phyloP scores from a whole-genome alignment of 2,797 vertebrate genomes.

The Sciurus vulgaris region DNA sequence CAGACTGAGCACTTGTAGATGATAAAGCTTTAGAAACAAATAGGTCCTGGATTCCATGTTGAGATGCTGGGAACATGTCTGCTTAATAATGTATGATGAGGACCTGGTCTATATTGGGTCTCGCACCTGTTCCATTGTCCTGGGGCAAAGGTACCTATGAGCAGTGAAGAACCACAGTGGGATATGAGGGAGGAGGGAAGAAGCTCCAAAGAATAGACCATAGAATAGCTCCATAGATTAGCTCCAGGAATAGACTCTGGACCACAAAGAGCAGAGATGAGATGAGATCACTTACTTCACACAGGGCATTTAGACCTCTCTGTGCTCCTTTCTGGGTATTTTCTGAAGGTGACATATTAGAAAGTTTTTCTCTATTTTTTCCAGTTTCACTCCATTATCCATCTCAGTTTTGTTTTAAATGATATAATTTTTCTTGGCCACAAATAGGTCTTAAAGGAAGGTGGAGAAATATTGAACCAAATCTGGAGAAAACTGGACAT shows the following conservation, averaged over 20 bases:
- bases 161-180: background rate
- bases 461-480: background rate
- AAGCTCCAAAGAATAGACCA: too few species aligned
- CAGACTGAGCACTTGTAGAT: background rate
- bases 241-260: too few species aligned
- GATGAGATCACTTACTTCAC: background rate
- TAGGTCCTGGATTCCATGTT: background rate
- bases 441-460: background rate
- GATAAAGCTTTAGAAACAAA: background rate
- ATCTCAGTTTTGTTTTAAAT: background rate
- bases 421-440: background rate
- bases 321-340: background rate
- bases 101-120: background rate
- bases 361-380: conserved; percentile 11
- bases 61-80: background rate
- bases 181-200: background rate
- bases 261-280: background rate
- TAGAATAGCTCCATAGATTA: too few species aligned
- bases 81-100: background rate
- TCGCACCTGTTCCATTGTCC: background rate
- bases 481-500: background rate
- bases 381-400: background rate
- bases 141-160: background rate
- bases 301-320: background rate
- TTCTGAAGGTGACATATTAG: background rate